Evolutionary conservation across 1,140 invertebrate species (phyloP), one percentile per base, ranked within the genome.

Genomic region (Zaprionus ghesquierei): DNA sequence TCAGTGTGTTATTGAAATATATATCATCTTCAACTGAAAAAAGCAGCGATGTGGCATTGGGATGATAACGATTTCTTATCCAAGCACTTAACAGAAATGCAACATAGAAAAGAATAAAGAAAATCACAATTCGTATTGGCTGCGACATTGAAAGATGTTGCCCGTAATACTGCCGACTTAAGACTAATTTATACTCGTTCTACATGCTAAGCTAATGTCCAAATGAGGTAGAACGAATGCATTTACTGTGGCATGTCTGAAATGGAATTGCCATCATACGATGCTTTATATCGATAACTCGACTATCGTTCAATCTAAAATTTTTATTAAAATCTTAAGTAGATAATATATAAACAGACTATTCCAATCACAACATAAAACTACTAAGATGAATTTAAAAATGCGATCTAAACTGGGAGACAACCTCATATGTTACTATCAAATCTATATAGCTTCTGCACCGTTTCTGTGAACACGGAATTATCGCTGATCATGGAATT

Each of bases 1-100:
- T 91, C 23, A 97, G 92, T 4, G 95, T 92, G 25, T 93, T 77
- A 46, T 94, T 93, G 58, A 96, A 94, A 76, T 96, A 93, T 3
- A 84, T 82, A 41, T 93, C 90, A 87, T 96, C 94, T 44, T 71
- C 27, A 29, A 29, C 5, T 8, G 6, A 1, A 5, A 0, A 0
- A 29, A 29, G 20, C 62, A 69, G 5, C 1, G 3, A 0, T 2
- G 3, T 0, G 10, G 8, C 2, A 23, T 12, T 27, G 33, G 8
- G 10, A 1, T n/a, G 13, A 29, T 8, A 8, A 29, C 29, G 6
- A n/a, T n/a, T n/a, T 2, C 27, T 46, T 33, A 66, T 6, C 44
- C 41, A 59, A 9, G 6, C 29, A 2, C 23, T 35, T 8, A 5
- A 53, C 12, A 12, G 33, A 35, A 1, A 35, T 3, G 1, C 10